Conservation (phyloP, 2,888 invertebrate species). For the Gordius sp. region DNA sequence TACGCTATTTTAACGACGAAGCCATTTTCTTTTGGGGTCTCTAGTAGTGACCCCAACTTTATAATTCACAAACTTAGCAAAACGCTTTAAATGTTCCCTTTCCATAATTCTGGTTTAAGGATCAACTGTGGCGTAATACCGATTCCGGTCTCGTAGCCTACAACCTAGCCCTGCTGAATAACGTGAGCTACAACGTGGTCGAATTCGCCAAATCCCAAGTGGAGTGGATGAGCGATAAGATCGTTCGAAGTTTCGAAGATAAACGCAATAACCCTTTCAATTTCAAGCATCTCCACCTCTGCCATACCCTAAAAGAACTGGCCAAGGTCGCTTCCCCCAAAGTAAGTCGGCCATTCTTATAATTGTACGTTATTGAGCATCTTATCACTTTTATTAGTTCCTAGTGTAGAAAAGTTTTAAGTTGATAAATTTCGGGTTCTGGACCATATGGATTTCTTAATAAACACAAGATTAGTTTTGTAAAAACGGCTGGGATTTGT, state of each 20-base stretch:
- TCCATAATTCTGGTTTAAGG: conserved; percentile 27
- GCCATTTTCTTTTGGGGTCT: too few species aligned
- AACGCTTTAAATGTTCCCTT: too few species aligned
- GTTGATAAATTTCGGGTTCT: too few species aligned
- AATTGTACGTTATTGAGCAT: too few species aligned
- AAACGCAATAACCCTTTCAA: conserved; percentile 56
- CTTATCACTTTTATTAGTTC: too few species aligned
- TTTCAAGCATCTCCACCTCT: conserved; percentile 66
- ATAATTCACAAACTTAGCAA: too few species aligned
- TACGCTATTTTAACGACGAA: too few species aligned
- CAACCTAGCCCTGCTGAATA: conserved; percentile 66
- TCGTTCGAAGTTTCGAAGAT: conserved; percentile 42
- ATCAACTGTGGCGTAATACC: conserved; percentile 71
- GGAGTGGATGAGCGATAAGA: conserved; percentile 98
- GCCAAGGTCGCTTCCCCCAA: conserved; percentile 58
- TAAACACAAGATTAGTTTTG: too few species aligned
- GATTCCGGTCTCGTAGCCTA: conserved; percentile 82
- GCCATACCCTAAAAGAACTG: conserved; percentile 66
- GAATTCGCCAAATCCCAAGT: conserved; percentile 93
- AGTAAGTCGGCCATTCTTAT: conserved; percentile 28
- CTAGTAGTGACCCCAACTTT: too few species aligned
- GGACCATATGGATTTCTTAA: too few species aligned
- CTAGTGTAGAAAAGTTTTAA: too few species aligned
- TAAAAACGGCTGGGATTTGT: too few species aligned
- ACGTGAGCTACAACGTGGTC: conserved; percentile 88